phyloP scores from a whole-genome alignment of 2,797 vertebrate species.

The Pseudomugil tenellus region DNA sequence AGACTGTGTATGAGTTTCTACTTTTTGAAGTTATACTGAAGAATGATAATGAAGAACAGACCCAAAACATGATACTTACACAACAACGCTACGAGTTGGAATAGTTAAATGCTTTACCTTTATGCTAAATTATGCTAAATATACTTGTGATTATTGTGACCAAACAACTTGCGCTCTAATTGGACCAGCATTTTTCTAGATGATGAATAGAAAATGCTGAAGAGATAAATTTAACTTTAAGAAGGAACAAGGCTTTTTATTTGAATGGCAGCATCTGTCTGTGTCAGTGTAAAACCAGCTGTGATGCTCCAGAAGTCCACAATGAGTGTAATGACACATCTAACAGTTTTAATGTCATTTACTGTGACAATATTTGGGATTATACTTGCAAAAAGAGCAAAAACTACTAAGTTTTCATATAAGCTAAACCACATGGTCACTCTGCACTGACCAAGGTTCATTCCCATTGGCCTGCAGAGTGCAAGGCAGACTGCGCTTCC shows the following conservation, averaged over 20 bases:
- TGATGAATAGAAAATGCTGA: neutral
- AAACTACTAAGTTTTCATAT: neutral
- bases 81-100: neutral
- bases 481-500: slow-evolving; percentile 65
- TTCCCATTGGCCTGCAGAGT: slow-evolving; percentile 54
- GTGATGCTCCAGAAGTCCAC: neutral
- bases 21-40: neutral
- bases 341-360: neutral
- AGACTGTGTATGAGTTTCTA: neutral
- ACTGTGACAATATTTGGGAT: neutral
- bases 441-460: slow-evolving; percentile 1
- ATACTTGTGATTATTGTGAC: neutral
- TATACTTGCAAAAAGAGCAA: slow-evolving; percentile 1
- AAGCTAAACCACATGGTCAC: neutral
- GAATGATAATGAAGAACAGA: neutral
- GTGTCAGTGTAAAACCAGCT: neutral
- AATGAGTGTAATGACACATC: no score
- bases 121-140: neutral
- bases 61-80: neutral
- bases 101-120: neutral
- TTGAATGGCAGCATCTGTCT: neutral
- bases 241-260: neutral
- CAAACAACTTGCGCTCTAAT: no score
- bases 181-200: neutral
- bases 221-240: neutral